A percentile compares a stretch with the other conserved stretches of the same genome.
phyloP scores from a whole-genome alignment of 2,888 invertebrate genomes.

The Polyommatus iphigenia region DNA sequence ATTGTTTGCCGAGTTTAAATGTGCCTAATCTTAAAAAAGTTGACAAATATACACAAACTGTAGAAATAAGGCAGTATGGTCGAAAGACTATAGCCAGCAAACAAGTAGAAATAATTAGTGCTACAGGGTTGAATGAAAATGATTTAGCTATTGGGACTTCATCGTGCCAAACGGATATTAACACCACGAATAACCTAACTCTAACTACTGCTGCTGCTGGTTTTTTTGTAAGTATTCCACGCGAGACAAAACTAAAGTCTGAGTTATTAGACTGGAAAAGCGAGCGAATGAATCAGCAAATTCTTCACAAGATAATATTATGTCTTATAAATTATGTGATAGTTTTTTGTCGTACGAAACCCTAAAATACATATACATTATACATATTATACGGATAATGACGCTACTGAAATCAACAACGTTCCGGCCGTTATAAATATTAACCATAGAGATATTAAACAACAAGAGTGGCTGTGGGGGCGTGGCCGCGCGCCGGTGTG shows the following conservation, averaged over 20 bases:
- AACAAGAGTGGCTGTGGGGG: too few relatives aligned
- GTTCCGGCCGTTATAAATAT: neutral
- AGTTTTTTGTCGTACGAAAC: conserved; percentile 36
- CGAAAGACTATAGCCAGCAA: too few relatives aligned
- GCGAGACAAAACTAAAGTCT: conserved; percentile 40
- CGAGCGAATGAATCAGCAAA: conserved; percentile 34
- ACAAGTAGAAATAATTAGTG: conserved; percentile 33
- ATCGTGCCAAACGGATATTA: conserved; percentile 36
- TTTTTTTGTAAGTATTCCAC: conserved; percentile 38
- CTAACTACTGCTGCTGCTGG: conserved; percentile 35
- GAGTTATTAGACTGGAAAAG: conserved; percentile 38
- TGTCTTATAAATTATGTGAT: conserved; percentile 40
- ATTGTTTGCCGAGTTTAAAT: conserved; percentile 41
- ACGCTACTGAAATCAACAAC: neutral
- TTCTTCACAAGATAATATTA: conserved; percentile 36
- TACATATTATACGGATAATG: neutral
- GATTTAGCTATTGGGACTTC: neutral
- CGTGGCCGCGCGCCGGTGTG: too few relatives aligned
- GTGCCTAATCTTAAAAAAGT: conserved; percentile 39
- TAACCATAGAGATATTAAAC: neutral
- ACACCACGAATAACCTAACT: conserved; percentile 36
- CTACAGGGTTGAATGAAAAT: neutral
- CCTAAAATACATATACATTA: conserved; percentile 4
- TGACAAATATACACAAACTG: conserved; percentile 35
- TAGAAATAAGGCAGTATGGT: too few relatives aligned